phyloP scores from a whole-genome alignment of 2,113 vertebrate genomes.

The Antechinus stuartii region DNA sequence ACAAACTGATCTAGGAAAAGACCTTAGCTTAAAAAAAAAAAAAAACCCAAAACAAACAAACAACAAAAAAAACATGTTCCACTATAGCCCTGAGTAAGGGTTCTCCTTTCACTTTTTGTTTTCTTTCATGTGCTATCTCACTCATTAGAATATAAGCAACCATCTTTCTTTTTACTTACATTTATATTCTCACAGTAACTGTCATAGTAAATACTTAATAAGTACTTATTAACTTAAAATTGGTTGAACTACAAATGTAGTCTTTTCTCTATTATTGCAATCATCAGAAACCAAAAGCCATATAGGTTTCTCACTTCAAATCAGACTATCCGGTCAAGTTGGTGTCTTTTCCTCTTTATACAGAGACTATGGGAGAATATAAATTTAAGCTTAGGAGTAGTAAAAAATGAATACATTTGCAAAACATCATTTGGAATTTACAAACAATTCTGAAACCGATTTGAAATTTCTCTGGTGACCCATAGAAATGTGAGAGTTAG shows the following conservation, averaged over 20 bases:
- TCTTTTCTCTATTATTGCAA: background rate
- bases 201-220: background rate
- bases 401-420: conserved; percentile 47
- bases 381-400: conserved; percentile 40
- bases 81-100: background rate
- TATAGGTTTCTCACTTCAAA: background rate
- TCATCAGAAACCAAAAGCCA: background rate
- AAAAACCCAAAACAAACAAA: too few species aligned
- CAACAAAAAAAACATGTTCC: background rate
- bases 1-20: too few species aligned
- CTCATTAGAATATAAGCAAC: background rate
- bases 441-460: conserved; percentile 36
- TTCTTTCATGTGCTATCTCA: background rate
- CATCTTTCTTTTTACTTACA: background rate
- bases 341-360: background rate
- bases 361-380: background rate
- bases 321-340: background rate
- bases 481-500: conserved; percentile 11
- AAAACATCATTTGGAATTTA: conserved; percentile 16
- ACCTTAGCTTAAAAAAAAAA: too few species aligned
- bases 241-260: background rate
- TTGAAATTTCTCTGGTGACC: conserved; percentile 23
- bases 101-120: background rate
- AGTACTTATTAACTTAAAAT: background rate
- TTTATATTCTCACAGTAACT: background rate